A percentile compares a stretch with the other conserved stretches of the same genome.
Conservation (phyloP, 1,140 invertebrate species). For the Akabosia matsudoensis region DNA sequence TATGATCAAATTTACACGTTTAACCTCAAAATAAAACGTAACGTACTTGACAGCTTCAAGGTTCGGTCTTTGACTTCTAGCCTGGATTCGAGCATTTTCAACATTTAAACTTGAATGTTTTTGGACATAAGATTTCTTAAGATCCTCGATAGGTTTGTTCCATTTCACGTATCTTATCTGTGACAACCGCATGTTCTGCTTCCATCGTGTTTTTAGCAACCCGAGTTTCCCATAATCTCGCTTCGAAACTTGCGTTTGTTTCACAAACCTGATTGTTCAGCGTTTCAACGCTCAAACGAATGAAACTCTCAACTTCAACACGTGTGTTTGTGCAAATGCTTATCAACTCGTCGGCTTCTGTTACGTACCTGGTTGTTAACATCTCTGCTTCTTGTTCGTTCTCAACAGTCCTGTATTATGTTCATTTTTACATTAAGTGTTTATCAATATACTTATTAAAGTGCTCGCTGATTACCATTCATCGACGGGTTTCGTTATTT, state of each 20-base stretch:
- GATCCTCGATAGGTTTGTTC: constrained; percentile 15
- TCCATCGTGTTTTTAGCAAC: constrained; percentile 76
- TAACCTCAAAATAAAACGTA: background rate
- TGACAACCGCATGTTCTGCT: constrained; percentile 60
- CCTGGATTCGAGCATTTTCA: constrained; percentile 7
- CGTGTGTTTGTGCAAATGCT: constrained; percentile 68
- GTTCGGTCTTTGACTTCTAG: constrained; percentile 28
- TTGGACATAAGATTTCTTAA: constrained; percentile 26
- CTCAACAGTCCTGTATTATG: constrained; percentile 47
- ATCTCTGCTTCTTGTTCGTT: constrained; percentile 75
- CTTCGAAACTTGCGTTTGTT: constrained; percentile 70
- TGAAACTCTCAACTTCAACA: constrained; percentile 69
- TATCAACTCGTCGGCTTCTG: constrained; percentile 71
- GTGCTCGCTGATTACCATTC: background rate
- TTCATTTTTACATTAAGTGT: background rate
- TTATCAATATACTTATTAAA: background rate
- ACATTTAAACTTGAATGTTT: constrained; percentile 23
- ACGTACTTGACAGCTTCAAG: constrained; percentile 21
- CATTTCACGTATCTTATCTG: constrained; percentile 32
- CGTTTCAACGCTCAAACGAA: constrained; percentile 68
- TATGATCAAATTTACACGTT: too few species aligned
- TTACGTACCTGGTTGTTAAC: constrained; percentile 71
- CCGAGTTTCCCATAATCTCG: constrained; percentile 72
- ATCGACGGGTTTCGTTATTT: too few species aligned
- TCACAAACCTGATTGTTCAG: constrained; percentile 63